phyloP scores from a whole-genome alignment of 2,888 invertebrate genomes.

The Drosophila nr. perissopoda region DNA sequence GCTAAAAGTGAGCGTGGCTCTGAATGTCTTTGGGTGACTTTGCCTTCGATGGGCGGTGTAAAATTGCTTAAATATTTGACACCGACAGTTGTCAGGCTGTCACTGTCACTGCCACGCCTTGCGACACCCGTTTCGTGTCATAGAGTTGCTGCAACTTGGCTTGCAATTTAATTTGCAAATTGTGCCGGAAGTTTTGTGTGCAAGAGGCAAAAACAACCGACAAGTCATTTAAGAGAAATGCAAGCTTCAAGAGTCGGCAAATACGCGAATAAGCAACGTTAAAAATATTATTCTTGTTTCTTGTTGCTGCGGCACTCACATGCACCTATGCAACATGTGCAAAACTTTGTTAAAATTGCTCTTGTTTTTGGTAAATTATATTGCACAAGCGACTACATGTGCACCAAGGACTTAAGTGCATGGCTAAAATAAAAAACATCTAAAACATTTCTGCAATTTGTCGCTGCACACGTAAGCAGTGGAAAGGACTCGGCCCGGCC shows the following conservation, averaged over 20 bases:
- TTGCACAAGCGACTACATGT: conserved; percentile 48
- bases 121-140: conserved; percentile 7
- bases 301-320: conserved; percentile 44
- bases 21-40: conserved; percentile 24
- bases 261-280: conserved; percentile 31
- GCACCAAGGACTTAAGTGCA: conserved; percentile 27
- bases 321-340: conserved; percentile 60
- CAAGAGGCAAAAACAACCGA: conserved; percentile 21
- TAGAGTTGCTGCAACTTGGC: conserved; percentile 23
- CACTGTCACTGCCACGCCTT: conserved; percentile 35
- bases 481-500: conserved; percentile 31
- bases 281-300: conserved; percentile 60
- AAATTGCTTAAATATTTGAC: conserved; percentile 61
- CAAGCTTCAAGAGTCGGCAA: conserved; percentile 42
- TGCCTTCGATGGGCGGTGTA: conserved; percentile 18
- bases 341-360: conserved; percentile 44
- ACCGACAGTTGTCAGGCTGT: conserved; percentile 49
- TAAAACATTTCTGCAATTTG: conserved; percentile 46
- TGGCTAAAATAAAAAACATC: not conserved
- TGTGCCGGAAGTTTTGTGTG: conserved; percentile 44
- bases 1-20: conserved; percentile 11
- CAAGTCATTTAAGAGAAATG: conserved; percentile 66
- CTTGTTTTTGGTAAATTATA: conserved; percentile 5
- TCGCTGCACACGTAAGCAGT: conserved; percentile 57
- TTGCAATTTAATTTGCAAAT: conserved; percentile 34